Base-by-base conservation (phyloP, 2,797 vertebrate genomes). In the Sebastes cheni region DNA sequence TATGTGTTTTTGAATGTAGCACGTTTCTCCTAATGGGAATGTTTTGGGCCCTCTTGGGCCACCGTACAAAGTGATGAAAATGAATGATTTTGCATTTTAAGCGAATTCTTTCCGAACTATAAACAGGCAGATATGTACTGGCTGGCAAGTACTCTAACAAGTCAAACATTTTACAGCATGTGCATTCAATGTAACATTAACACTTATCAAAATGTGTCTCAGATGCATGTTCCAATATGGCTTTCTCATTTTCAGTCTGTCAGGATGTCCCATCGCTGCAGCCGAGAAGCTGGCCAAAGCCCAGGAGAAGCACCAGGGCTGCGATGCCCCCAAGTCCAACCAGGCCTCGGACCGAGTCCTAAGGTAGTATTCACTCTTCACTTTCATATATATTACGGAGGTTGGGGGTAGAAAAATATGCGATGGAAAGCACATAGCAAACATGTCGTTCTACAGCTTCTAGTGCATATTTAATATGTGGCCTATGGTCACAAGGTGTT, bases 241-340 rank as follows among this genome's bases (percentile, higher is more conserved):
- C 42, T 58, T 7, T 90, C 23, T 84, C 50, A 61, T 95, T 94
- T 46, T 84, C 96, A 99, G 98, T 95, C 96, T 99, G 91, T 99
- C 98, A 20, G 98, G 98, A 91, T 99, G 98, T 94, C 99, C 98
- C 77, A 99, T 99, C 75, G 99, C 99, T 87, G 99, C 99, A 67
- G 98, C 98, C 9, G 99, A 99, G 95, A 99, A 99, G 92, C 92
- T 99, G 95, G 98, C 98, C 82, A 99, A 99, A 96, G 98, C 96
- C 90, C 98, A 99, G 87, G 98, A 99, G 93, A 99, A 99, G 88
- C 98, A 99, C 94, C 98, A 99, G 94, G 95, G 92, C 94, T 99
- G 97, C 67, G 97, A 98, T 9, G 97, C 95, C 88, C 94, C 97
- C 93, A 99, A 99, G 95, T 96, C 98, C 90, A 98, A 96, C 95